Base-by-base conservation (phyloP, 2,888 invertebrate species). In the Taenaris catops region DNA sequence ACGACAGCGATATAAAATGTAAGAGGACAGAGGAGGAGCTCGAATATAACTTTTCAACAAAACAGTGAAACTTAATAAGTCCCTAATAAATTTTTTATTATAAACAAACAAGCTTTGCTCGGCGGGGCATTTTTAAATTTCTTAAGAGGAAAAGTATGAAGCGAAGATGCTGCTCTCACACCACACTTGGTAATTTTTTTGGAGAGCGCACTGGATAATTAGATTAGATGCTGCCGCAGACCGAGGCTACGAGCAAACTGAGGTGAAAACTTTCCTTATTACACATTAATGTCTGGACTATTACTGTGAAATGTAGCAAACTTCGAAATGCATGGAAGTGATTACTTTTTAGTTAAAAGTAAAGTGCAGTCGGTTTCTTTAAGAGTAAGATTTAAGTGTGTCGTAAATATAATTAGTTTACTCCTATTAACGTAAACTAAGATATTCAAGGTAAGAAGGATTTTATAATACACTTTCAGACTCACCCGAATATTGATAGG, bases 151-250 rank as follows among this genome's bases (percentile, higher is more conserved):
- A 62, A 59, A 65, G 58, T 67, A 65, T 64, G 55, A 56, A 67
- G 59, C 48, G 58, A 67, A 68, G 61, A 58, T 63, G 59, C 66
- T 67, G 60, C 65, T 61, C 58, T 63, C 51, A 53, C 49, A 49
- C 49, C 51, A 52, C 60, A 51, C 59, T 64, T 54, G 55, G 57
- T 62, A 72, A 64, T 68, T 72, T 75, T 19, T 74, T 68, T 63
- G 58, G 75, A 69, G 65, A 67, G 61, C 58, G 49, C 54, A 49
- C 49, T 51, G 64, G 67, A 69, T 78, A 80, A 81, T 79, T 78
- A 75, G 68, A 81, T 80, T 78, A 78, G 65, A 63, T 54, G 61
- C 56, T 60, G 53, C 57, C 52, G 58, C 55, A 55, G 53, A 51
- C 52, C 51, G 53, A 41, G 49, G 40, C 52, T 44, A 41, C 55